Evolutionary conservation across 2,113 vertebrate species (phyloP), one percentile per base, ranked within the genome.

Genomic region (Vimba vimba): DNA sequence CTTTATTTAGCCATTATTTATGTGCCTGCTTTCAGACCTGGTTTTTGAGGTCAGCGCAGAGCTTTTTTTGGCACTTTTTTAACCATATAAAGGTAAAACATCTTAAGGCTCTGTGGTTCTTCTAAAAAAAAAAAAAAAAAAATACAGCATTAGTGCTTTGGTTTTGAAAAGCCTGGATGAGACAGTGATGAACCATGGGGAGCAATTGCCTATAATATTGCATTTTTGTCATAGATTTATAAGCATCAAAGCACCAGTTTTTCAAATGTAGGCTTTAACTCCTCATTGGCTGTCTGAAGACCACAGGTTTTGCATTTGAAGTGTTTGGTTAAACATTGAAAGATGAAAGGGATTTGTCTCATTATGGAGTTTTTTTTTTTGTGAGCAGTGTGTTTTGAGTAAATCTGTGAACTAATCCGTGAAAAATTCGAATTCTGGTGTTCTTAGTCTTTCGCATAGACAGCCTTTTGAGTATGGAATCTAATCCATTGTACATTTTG

Each of bases 11-110:
- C 36, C 9, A 30, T 81, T 81, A 81, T 81, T 64, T 21, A 47
- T 81, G 59, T 81, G 7, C 13, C 39, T 66, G 39, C 59, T 64
- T 80, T 80, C 78, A 80, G 59, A 45, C 36, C 17, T 45, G 43
- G 4, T 64, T 66, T 80, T 64, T 79, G n/a, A 47, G 59, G 59
- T 39, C 59, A 47, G 15, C 30, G 59, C 25, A 66, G 36, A 80
- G 59, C 39, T 81, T 81, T 80, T 36, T 80, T 45, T 19, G 36
- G 55, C 23, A 25, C 12, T 64, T 12, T 45, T 62, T 9, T 6
- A 15, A 27, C 36, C 55, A 25, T 79, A 2, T 60, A 79, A 36
- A 59, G 77, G 21, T 30, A 13, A 39, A 79, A 39, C 6, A n/a
- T 59, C 57, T 79, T 5, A 64, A 43, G 59, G 60, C 59, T 47